These are phyloP conservation scores for Pempheris klunzingeri DNA, from an alignment of 2,797 vertebrate genomes.

Conservation along the genomic window DNA sequence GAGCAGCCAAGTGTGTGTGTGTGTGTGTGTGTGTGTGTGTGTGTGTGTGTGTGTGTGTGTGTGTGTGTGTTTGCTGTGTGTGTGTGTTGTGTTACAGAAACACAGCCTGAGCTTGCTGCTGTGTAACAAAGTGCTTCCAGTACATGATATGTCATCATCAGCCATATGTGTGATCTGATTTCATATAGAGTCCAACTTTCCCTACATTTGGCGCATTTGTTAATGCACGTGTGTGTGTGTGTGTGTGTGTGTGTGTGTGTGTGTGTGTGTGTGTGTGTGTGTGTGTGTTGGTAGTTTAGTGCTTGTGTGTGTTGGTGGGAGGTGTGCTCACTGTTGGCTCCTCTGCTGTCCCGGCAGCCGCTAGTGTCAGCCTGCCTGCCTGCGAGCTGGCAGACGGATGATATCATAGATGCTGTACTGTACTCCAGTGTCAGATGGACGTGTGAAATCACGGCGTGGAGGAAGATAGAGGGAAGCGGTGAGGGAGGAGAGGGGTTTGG, in stretches of 20 bases:
- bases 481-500: not conserved
- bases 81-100: constrained; percentile 3
- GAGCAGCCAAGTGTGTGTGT: constrained; percentile 22
- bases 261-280: constrained; percentile 21
- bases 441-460: constrained; percentile 47
- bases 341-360: constrained; percentile 55
- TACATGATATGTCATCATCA: not conserved
- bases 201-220: constrained; percentile 21
- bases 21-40: not conserved
- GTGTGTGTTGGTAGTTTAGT: no score
- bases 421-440: constrained; percentile 59
- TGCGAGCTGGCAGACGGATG: constrained; percentile 64
- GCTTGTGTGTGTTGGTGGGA: constrained; percentile 31
- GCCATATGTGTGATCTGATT: constrained; percentile 27
- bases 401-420: constrained; percentile 67
- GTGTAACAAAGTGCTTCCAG: constrained; percentile 18
- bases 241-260: constrained; percentile 15
- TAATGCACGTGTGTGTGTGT: constrained; percentile 16
- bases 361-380: constrained; percentile 65
- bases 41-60: constrained; percentile 9
- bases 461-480: constrained; percentile 18
- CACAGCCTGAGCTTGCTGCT: not conserved
- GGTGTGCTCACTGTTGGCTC: constrained; percentile 54
- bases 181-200: constrained; percentile 14
- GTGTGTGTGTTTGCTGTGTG: constrained; percentile 14